Evolutionary conservation across 2,113 vertebrate genomes (phyloP).

Genomic region (Centropus bengalensis): DNA sequence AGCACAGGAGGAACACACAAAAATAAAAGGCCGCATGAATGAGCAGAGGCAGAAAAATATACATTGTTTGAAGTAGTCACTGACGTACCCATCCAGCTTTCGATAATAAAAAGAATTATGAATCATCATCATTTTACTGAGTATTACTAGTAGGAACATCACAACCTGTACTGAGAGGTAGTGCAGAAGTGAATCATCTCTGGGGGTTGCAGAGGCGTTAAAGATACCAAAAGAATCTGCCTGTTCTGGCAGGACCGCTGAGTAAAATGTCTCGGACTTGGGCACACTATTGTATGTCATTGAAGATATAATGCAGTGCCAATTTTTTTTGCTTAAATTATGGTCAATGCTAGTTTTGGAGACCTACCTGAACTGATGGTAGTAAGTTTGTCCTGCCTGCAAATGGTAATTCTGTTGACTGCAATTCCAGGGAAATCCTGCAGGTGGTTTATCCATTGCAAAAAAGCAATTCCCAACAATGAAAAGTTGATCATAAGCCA

Average conservation of each 20-base stretch:
- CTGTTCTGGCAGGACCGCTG: not conserved
- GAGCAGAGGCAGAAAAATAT: not conserved
- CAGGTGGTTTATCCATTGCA: not conserved
- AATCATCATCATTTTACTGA: not conserved
- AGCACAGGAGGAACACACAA: not conserved
- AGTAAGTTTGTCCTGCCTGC: not conserved
- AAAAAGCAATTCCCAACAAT: not conserved
- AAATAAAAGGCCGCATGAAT: not conserved
- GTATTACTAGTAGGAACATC: not conserved
- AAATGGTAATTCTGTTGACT: not conserved
- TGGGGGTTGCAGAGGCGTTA: not conserved
- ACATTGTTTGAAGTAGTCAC: not conserved
- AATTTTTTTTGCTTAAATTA: not conserved
- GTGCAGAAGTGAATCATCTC: not conserved
- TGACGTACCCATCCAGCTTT: not conserved
- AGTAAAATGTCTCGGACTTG: not conserved
- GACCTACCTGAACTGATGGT: not conserved
- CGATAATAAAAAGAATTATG: not conserved
- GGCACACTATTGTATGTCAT: not conserved
- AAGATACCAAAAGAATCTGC: fast-evolving
- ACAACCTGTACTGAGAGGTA: not conserved
- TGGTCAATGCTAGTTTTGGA: not conserved
- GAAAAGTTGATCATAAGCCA: not conserved
- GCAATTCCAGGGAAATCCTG: not conserved
- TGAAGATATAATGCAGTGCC: not conserved